phyloP scores from a whole-genome alignment of 2,888 invertebrate species.

The Cataglyphis albicans region DNA sequence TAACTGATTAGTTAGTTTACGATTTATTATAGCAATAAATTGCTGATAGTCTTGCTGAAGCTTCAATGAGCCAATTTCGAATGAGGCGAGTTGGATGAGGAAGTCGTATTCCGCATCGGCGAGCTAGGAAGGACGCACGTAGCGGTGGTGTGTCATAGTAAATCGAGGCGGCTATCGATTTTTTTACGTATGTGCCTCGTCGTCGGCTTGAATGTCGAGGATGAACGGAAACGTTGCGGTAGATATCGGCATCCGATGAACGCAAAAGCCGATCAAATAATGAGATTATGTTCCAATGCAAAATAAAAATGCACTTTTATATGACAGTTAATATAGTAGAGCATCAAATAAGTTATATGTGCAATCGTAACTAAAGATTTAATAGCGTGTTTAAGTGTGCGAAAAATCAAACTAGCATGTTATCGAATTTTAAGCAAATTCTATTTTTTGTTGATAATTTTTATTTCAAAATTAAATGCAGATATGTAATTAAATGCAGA shows the following conservation, averaged over 20 bases:
- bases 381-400: neutral
- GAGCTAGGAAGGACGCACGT: constrained; percentile 44
- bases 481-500: neutral
- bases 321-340: neutral
- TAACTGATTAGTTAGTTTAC: neutral
- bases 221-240: constrained; percentile 48
- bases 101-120: constrained; percentile 33
- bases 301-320: constrained; percentile 10
- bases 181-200: constrained; percentile 50
- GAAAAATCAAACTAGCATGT: neutral
- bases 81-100: constrained; percentile 10
- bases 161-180: constrained; percentile 52
- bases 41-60: neutral
- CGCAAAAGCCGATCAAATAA: constrained; percentile 19
- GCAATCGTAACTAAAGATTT: neutral
- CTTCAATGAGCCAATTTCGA: constrained; percentile 3
- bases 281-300: constrained; percentile 18
- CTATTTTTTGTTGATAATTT: neutral
- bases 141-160: constrained; percentile 45
- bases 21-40: neutral
- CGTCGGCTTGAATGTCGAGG: constrained; percentile 48
- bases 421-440: neutral
- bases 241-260: constrained; percentile 38
- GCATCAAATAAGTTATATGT: neutral
- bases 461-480: neutral